These are phyloP conservation scores for Vultur gryphus DNA, from an alignment of 2,797 vertebrate genomes.

Conservation along the genomic window DNA sequence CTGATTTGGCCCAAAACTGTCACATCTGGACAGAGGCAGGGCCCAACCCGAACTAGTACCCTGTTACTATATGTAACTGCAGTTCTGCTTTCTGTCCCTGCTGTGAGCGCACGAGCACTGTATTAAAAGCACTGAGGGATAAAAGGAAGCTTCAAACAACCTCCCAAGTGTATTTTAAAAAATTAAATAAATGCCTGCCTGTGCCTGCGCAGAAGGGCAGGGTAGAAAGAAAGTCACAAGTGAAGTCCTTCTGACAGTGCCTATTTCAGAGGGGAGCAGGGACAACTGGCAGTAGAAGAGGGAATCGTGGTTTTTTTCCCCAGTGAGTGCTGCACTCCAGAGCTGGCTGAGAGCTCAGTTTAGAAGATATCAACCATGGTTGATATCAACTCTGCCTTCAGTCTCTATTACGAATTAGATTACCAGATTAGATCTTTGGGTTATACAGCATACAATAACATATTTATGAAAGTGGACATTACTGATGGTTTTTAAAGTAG, in stretches of 20 bases:
- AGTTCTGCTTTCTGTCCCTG: background rate
- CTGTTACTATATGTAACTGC: background rate
- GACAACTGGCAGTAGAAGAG: background rate
- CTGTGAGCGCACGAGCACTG: rapidly evolving
- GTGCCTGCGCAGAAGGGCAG: background rate
- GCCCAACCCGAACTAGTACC: background rate
- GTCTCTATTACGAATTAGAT: background rate
- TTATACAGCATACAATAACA: background rate
- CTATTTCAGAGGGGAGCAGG: background rate
- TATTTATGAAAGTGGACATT: background rate
- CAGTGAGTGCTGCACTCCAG: background rate
- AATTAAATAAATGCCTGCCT: background rate
- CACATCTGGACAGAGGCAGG: background rate
- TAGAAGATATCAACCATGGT: background rate
- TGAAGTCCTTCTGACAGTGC: background rate
- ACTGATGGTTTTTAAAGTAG: background rate
- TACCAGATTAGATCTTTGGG: background rate
- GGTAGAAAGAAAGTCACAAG: background rate
- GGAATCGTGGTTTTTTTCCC: background rate
- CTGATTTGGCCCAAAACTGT: background rate
- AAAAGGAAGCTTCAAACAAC: background rate
- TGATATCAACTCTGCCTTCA: background rate
- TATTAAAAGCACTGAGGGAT: background rate
- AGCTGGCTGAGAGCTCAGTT: background rate
- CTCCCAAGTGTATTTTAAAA: background rate